Evolutionary conservation across 2,113 vertebrate species (phyloP), one percentile per base, ranked within the genome.

Genomic region (Cyanistes caeruleus): DNA sequence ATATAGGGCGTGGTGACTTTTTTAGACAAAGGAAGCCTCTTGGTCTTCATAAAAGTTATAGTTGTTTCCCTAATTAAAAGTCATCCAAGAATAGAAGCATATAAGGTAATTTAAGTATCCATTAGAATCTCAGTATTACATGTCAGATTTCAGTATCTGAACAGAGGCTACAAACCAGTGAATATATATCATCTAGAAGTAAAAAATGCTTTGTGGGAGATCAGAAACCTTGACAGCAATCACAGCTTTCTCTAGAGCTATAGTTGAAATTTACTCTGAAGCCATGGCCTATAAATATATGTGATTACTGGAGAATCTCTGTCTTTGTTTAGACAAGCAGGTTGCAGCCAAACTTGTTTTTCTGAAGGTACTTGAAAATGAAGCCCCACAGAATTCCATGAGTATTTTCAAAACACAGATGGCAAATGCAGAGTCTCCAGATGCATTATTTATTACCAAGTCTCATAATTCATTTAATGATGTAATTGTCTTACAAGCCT

Each of bases 401-500:
- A 89, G 31, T 15, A 44, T 55, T 93, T 44, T 82, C 65, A 69
- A 89, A 91, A 86, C 41, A 15, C 68, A 78, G 91, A 51, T 64
- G 65, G 69, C 58, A 95, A 91, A 59, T 22, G n/a, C 58, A 21
- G 46, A 56, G 28, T 37, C 31, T 77, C 33, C 15, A 33, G 53
- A 89, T 89, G 58, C 80, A 91, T 90, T 96, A 83, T 91, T 93
- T 90, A 88, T 90, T 77, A 91, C 31, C 37, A 49, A 44, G 13
- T 51, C 68, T 94, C 82, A 67, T 90, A 76, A 89, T 85, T 73
- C 53, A 81, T 87, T 85, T 78, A 80, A 92, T 93, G 84, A 94
- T 90, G 70, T 63, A 94, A 95, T 81, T 93, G 84, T 67, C 89
- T 87, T 91, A 95, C 88, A 87, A 73, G 55, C 37, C 58, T 27